phyloP scores from a whole-genome alignment of 2,888 invertebrate species.

The Helicoverpa assulta region DNA sequence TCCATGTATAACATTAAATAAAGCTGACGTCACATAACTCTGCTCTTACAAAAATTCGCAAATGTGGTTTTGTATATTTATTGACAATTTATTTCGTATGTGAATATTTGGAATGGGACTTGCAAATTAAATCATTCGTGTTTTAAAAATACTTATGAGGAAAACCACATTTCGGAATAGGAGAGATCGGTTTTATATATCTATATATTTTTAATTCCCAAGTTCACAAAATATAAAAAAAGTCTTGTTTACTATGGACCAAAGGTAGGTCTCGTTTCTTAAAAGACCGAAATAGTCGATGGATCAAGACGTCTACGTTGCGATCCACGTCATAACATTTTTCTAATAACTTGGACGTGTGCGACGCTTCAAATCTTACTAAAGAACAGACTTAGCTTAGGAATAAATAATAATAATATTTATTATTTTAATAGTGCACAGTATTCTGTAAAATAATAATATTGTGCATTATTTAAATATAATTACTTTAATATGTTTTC shows the following conservation, averaged over 20 bases:
- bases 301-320: conserved; percentile 1
- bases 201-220: too few species aligned
- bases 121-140: too few species aligned
- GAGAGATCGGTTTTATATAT: too few species aligned
- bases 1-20: too few species aligned
- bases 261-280: not conserved
- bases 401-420: conserved; percentile 8
- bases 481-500: conserved; percentile 14
- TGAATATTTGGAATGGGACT: too few species aligned
- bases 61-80: too few species aligned
- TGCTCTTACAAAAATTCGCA: too few species aligned
- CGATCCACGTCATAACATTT: conserved; percentile 2
- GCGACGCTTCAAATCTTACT: conserved; percentile 16
- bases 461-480: conserved; percentile 18
- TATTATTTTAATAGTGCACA: conserved; percentile 11
- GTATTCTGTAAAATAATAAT: not conserved
- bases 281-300: not conserved
- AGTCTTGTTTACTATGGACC: not conserved
- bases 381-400: conserved; percentile 29
- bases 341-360: conserved; percentile 4
- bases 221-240: not conserved
- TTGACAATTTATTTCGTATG: too few species aligned
- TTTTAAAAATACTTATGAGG: too few species aligned
- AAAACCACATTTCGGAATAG: too few species aligned
- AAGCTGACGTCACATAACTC: too few species aligned